Evolutionary conservation across 2,797 vertebrate species (phyloP), one percentile per base, ranked within the genome.

Genomic region (Decapterus maruadsi): DNA sequence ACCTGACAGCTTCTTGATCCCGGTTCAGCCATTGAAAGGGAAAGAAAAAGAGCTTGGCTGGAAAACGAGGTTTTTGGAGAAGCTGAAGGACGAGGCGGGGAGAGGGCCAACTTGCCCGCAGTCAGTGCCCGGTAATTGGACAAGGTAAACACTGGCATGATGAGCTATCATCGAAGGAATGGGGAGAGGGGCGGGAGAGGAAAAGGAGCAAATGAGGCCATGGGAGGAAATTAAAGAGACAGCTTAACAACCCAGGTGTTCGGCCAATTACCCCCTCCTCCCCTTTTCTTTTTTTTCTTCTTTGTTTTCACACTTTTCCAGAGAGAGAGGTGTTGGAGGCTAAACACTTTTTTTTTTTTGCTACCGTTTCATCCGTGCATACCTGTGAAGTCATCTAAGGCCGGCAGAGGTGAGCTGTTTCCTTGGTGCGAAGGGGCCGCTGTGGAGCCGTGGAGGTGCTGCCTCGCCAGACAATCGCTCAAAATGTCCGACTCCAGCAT

Each of bases 1-100:
- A 86, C 90, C 92, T 91, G 93, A 95, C 94, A 95, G 92, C 80
- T 94, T 94, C 89, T 94, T 94, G 93, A 93, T 90, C 87, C 82
- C 6, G 31, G 75, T 90, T 92, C 92, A 94, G 90, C 90, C 88
- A 92, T 92, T 90, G 90, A 92, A 89, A 87, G 71, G 75, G 75
- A 75, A 82, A 84, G 79, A 91, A 87, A 84, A 86, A 86, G 80
- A 84, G 71, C 43, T 87, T 92, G 92, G 92, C 92, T 86, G 86
- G 85, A 89, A 90, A 89, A 87, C 59, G 0, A 3, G 16, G 59
- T 90, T 79, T 90, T 79, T 79, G 83, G 89, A 90, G 87, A 86
- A 83, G 85, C 79, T 84, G 88, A 88, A 87, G 83, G 88, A 84
- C 74, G 83, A 84, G 84, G 84, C 48, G 50, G 78, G 65, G 79